A percentile compares a stretch with the other conserved stretches of the same genome.
These are phyloP conservation scores for Heptranchias perlo DNA, from an alignment of 2,113 vertebrate genomes.

Conservation along the genomic window DNA sequence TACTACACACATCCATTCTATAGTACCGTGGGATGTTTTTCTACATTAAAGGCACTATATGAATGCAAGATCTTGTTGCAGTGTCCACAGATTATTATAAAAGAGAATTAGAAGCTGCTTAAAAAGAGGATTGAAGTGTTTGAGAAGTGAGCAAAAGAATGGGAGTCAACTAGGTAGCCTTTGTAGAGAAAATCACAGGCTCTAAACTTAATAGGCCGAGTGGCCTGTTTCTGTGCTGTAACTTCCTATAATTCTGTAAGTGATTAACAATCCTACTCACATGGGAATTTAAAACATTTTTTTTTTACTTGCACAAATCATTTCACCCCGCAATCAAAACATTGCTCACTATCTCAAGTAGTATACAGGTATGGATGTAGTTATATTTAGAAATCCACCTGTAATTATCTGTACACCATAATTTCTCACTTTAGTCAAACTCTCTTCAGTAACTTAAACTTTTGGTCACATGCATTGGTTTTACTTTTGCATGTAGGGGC, in stretches of 20 bases:
- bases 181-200: neutral
- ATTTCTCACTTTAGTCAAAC: neutral
- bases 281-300: no score
- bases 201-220: neutral
- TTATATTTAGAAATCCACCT: neutral
- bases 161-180: neutral
- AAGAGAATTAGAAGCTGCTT: neutral
- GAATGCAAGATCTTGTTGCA: neutral
- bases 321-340: neutral
- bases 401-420: neutral
- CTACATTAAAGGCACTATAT: neutral
- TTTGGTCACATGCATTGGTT: neutral
- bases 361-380: neutral
- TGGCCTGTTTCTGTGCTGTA: neutral
- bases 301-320: neutral
- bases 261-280: neutral
- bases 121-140: no score
- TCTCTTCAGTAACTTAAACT: neutral
- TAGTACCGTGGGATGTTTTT: neutral
- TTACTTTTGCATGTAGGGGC: neutral
- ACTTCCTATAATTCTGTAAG: neutral
- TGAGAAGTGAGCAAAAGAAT: no score
- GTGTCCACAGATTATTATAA: neutral
- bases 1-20: neutral
- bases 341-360: neutral